A percentile compares a stretch with the other conserved stretches of the same genome.
Conservation (phyloP, 2,113 vertebrate genomes). For the Callospermophilus lateralis region DNA sequence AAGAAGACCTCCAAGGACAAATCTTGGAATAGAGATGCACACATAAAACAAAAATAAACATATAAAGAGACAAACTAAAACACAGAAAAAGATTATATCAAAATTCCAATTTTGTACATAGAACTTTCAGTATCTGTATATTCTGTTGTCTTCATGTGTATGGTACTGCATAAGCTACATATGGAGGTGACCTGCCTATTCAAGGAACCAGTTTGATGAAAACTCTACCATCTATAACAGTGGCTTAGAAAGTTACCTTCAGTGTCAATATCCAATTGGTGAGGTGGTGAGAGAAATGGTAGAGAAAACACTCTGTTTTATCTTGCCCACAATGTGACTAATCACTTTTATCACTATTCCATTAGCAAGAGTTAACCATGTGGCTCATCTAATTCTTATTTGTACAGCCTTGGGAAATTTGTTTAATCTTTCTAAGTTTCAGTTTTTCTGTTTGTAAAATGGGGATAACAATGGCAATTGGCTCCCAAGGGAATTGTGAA, state of each 20-base stretch:
- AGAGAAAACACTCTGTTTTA: neutral
- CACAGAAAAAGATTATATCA: neutral
- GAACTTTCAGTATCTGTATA: neutral
- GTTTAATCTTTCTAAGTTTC: neutral
- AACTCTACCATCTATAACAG: neutral
- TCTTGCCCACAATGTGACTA: neutral
- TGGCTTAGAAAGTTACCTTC: neutral
- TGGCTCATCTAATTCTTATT: neutral
- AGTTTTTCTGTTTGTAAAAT: neutral
- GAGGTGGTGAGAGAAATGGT: neutral
- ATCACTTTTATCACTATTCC: neutral
- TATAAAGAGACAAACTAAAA: neutral
- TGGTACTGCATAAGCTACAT: neutral
- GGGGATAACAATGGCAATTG: neutral
- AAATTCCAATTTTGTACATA: neutral
- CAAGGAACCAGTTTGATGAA: neutral
- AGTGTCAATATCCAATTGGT: neutral
- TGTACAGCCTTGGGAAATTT: neutral
- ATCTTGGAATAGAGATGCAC: neutral
- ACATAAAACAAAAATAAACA: neutral
- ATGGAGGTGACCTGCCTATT: neutral
- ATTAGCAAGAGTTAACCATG: neutral
- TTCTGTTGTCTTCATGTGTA: neutral
- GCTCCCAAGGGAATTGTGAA: neutral
- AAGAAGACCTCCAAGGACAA: neutral